Conservation (phyloP, 2,113 vertebrate genomes). For the Elaphurus davidianus region DNA sequence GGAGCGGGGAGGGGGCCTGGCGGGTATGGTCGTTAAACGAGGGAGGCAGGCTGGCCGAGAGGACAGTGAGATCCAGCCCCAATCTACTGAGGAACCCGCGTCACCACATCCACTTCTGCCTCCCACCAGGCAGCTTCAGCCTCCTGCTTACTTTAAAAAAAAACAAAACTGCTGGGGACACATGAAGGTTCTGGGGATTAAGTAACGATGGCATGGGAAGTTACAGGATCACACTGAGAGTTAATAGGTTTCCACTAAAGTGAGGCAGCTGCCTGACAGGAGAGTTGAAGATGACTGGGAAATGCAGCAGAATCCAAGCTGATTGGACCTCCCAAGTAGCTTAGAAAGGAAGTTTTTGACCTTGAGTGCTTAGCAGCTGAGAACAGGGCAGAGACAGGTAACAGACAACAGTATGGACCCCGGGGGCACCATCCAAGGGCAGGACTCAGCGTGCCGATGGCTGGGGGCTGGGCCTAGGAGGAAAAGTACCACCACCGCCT, state of each 20-base stretch:
- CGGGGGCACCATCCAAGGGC: background rate
- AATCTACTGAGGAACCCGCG: background rate
- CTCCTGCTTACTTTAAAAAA: background rate
- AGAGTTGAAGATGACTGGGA: background rate
- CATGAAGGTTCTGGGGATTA: background rate
- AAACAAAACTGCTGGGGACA: background rate
- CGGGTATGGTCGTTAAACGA: background rate
- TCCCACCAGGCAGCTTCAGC: background rate
- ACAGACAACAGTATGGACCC: background rate
- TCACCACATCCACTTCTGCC: too few species aligned
- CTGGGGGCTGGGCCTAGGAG: background rate
- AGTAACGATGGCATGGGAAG: background rate
- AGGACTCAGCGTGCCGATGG: fast-evolving
- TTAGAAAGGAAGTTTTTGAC: background rate
- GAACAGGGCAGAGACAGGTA: background rate
- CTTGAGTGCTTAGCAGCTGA: background rate
- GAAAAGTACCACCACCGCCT: background rate
- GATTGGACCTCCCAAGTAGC: too few species aligned
- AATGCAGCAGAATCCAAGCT: background rate
- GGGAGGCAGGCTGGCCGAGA: background rate
- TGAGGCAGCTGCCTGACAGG: background rate
- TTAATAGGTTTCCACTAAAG: background rate
- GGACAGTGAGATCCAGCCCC: background rate
- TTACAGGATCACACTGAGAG: background rate
- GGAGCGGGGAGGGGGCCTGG: background rate